Base-by-base conservation (phyloP, 2,888 invertebrate species). In the Acronicta aceris region DNA sequence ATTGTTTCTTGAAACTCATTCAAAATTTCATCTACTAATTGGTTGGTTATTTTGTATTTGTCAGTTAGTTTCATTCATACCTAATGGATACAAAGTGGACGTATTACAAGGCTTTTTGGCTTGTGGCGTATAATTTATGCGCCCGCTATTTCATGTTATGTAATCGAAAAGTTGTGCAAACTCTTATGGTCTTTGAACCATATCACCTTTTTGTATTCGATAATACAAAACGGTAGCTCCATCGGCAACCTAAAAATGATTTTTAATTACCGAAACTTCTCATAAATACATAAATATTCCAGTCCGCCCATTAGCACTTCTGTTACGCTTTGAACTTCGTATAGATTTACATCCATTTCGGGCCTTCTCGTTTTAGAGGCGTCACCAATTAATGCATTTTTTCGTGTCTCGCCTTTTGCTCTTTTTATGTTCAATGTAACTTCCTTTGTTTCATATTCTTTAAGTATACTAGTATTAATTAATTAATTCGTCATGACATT, bases 361-460 rank as follows among this genome's bases (percentile, higher is more conserved):
- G 79, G 81, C 67, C 66, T 77, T 81, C 84, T 84, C 80, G 77
- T 81, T 86, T 85, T 86, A 87, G 85, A 78, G 72, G 65, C 82
- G 81, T 78, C 85, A 88, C 89, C 89, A 92, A 92, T 92, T 92
- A 92, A 90, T 85, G 89, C 81, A 87, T 89, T 90, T 89, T 89
- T 88, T 84, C 78, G 66, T 79, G 76, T 81, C 76, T 76, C 75
- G 68, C 48, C 52, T 66, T 66, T 71, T 56, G 59, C 75, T 50
- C 71, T 75, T 79, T 81, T 81, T 73, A 73, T 77, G 71, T 74
- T 76, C 65, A 76, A 75, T 73, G 74, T 38, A 36, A 38, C 76
- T 82, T 83, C 79, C 82, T 85, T 85, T 76, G 70, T 78, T 53
- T 69, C 16, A 15, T 48, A 59, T 56, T 71, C 52, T 58, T 73